Base-by-base conservation (phyloP, 2,797 vertebrate genomes). In the Graptemys geographica region DNA sequence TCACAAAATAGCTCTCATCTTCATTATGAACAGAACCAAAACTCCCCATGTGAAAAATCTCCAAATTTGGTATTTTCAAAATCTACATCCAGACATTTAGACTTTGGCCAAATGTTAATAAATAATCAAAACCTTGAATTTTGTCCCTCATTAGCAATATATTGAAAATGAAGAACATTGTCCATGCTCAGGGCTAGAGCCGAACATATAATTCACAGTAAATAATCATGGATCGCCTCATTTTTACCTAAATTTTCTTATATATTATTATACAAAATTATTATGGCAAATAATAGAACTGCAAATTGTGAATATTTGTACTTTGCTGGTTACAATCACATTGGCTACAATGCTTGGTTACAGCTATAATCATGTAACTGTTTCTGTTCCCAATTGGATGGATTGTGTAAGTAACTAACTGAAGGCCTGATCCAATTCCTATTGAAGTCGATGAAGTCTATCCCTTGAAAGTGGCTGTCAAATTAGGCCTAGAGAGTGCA, bases 191-290 rank as follows among this genome's bases (percentile, higher is more conserved):
- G 21, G 57, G 80, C 44, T 81, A 65, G 21, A 79, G 62, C 27
- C 76, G 55, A 86, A 92, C 83, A 27, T 62, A 88, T 88, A 81
- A 86, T 92, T 84, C 62, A 72, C 56, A 78, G 62, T 88, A 78
- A 83, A 72, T 86, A 83, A 44, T 44, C 44, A 44, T 44, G 44
- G 44, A 44, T 44, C 44, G 7, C 44, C 44, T 44, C 44, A 44
- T 44, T 44, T 44, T 44, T 44, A 44, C 44, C 44, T 44, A 44
- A 81, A 78, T 78, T 72, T 47, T 84, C 79, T 7, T 56, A 37
- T 78, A 69, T 86, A 83, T 92, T 86, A 23, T 62, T 88, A 72
- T 59, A 76, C 55, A 69, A 86, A 94, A 76, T 57, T 4, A 49
- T 23, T 69, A 83, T 4, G 76, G 62, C 27, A 89, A 78, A 87